These are phyloP conservation scores for Cyprinodon tularosa DNA, from an alignment of 2,113 vertebrate genomes.

Conservation along the genomic window DNA sequence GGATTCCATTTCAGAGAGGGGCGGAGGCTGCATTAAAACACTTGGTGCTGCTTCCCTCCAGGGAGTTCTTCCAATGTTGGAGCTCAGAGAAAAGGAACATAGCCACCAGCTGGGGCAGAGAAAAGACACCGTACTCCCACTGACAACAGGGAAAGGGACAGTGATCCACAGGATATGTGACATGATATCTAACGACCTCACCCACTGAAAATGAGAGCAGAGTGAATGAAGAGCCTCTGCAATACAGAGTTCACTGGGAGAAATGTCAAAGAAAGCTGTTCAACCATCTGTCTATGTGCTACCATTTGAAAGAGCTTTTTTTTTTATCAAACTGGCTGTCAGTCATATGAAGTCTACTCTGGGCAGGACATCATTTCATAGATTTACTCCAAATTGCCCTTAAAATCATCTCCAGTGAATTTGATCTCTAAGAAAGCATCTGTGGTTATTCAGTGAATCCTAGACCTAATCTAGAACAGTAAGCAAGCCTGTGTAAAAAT, in stretches of 20 bases:
- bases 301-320: slow-evolving; percentile 7
- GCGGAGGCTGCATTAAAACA: slow-evolving; percentile 22
- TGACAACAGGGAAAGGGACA: slow-evolving; percentile 19
- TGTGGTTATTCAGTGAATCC: not conserved
- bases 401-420: slow-evolving; percentile 15
- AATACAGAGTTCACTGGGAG: slow-evolving; percentile 53
- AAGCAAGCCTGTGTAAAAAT: not conserved
- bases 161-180: slow-evolving; percentile 44
- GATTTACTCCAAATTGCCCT: slow-evolving; percentile 17
- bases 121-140: slow-evolving; percentile 26
- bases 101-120: slow-evolving; percentile 56
- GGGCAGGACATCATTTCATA: not conserved
- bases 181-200: slow-evolving; percentile 46
- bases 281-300: slow-evolving; percentile 60
- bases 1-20: slow-evolving; percentile 48
- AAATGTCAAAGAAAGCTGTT: slow-evolving; percentile 67
- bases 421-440: not conserved
- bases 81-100: slow-evolving; percentile 41
- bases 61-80: slow-evolving; percentile 46
- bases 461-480: not conserved
- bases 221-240: slow-evolving; percentile 25
- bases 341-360: slow-evolving; percentile 4
- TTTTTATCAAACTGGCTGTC: slow-evolving; percentile 23
- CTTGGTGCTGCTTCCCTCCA: slow-evolving; percentile 51
- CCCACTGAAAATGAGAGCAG: slow-evolving; percentile 29